These are phyloP conservation scores for Leucania comma DNA, from an alignment of 2,888 invertebrate genomes.

Conservation along the genomic window DNA sequence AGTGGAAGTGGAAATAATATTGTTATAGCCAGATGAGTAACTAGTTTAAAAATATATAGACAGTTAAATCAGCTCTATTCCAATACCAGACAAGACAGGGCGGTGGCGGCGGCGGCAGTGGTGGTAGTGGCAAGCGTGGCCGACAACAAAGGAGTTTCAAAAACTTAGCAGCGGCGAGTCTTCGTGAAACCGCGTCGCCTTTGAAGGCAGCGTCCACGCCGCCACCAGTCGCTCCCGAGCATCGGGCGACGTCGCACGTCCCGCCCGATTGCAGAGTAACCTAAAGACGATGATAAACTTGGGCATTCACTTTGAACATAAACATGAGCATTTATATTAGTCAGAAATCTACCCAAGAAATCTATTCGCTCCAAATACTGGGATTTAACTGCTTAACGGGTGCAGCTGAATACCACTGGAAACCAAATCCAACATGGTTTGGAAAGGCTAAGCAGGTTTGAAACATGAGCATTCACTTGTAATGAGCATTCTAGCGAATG, in stretches of 20 bases:
- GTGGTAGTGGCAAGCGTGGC: constrained; percentile 12
- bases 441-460: too few relatives aligned
- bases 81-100: constrained; percentile 11
- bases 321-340: too few relatives aligned
- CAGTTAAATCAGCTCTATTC: not conserved
- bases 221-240: not conserved
- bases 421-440: too few relatives aligned
- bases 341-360: too few relatives aligned
- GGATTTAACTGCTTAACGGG: too few relatives aligned
- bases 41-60: not conserved
- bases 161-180: not conserved
- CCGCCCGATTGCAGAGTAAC: not conserved
- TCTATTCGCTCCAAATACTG: too few relatives aligned
- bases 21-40: too few relatives aligned
- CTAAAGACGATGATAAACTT: constrained; percentile 10
- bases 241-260: not conserved
- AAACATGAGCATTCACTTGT: constrained; percentile 1
- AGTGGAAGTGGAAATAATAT: too few relatives aligned
- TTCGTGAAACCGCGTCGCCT: not conserved
- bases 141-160: constrained; percentile 28
- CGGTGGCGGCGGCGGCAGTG: constrained; percentile 15
- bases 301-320: constrained; percentile 3
- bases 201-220: constrained; percentile 14
- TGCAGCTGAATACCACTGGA: too few relatives aligned
- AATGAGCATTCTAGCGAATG: constrained; percentile 1